Base-by-base conservation (phyloP, 1,140 invertebrate genomes). In the Amphibalanus amphitrite region DNA sequence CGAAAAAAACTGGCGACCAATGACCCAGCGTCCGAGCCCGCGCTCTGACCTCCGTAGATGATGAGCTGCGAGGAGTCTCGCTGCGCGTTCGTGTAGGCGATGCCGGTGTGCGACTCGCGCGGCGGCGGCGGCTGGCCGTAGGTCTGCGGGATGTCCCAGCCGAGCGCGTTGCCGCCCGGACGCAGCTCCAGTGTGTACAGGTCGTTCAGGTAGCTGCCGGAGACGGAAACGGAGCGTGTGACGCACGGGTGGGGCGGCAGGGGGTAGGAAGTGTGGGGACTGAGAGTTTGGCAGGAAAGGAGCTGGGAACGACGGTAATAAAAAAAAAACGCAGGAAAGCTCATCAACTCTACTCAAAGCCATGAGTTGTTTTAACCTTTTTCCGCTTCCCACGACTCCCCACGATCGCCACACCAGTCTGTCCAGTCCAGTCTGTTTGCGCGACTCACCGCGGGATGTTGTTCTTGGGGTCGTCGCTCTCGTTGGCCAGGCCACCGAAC, bases 401-500 rank as follows among this genome's bases (percentile, higher is more conserved):
- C n/a, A n/a, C n/a, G n/a, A n/a, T n/a, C n/a, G n/a, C n/a, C n/a
- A n/a, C n/a, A n/a, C n/a, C n/a, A n/a, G n/a, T n/a, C n/a, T n/a
- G n/a, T n/a, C n/a, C n/a, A n/a, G n/a, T n/a, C n/a, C n/a, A n/a
- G n/a, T n/a, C n/a, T n/a, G n/a, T n/a, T n/a, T n/a, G n/a, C n/a
- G n/a, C n/a, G n/a, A n/a, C 72, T 73, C 87, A 95, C 83, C 92
- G 88, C 30, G 96, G 95, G 79, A 97, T 94, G 82, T 98, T 98
- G 79, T 95, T 95, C 81, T 98, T 98, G 0, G 94, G 93, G 82
- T 98, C 95, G 77, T 96, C 93, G 79, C 93, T 95, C 78, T 97
- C 95, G 83, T 98, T 98, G 23, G 95, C 94, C 69, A 99, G 82
- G 25, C 97, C 97, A 72, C 96, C 97, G 84, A 99, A 99, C 8